Base-by-base conservation (phyloP, 2,888 invertebrate genomes). In the Nomada ruficornis region DNA sequence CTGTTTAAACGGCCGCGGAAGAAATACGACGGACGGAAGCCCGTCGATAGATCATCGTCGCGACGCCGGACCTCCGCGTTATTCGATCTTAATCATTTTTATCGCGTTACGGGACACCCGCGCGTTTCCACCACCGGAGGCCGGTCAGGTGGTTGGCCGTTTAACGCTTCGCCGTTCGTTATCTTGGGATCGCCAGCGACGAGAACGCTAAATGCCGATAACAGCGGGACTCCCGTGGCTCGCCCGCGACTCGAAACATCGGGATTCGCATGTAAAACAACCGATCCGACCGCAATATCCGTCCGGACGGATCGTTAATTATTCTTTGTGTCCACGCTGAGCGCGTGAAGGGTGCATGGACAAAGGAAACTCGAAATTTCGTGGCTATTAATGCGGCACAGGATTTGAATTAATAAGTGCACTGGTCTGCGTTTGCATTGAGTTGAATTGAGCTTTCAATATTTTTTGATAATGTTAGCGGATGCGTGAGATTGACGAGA, bases 71-170 rank as follows among this genome's bases (percentile, higher is more conserved):
- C 81, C 60, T 52, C 81, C 68, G 63, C 81, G 76, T 77, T 77
- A 82, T 75, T 82, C 82, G 83, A 84, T 84, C 83, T 82, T 82
- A 84, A 84, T 84, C 83, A 84, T 84, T 82, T 82, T 84, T 82
- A 76, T 79, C 83, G 83, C 83, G 69, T 79, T 60, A 76, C 60
- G 78, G 71, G 71, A 77, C 77, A 42, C 71, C 67, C 77, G 83
- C 77, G 63, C 76, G 65, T 55, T 59, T 74, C 52, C 78, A 80
- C 44, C 67, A 63, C 20, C 76, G 44, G 71, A 62, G 70, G 26
- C 69, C 72, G 63, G 73, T 80, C 77, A 80, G 82, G 77, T 79
- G 84, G 83, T 77, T 80, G 77, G 36, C 70, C 83, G 76, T 64
- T 57, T 80, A 84, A 83, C 83, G 83, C 83, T 77, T 64, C 55